These are phyloP conservation scores for Motacilla tschutschensis DNA, from an alignment of 2,113 vertebrate species.

Conservation along the genomic window DNA sequence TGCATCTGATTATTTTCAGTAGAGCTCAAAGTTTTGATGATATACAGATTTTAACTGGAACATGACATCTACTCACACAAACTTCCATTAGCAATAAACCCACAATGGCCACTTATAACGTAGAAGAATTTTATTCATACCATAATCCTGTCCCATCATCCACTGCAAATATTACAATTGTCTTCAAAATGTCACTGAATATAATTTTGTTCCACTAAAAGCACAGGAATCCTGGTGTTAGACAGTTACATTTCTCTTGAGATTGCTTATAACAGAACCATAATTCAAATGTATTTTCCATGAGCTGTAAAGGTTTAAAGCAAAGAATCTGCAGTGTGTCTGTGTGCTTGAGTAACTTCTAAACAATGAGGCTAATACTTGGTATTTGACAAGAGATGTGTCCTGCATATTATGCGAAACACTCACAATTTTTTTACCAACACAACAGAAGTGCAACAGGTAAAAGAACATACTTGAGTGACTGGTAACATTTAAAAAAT, in stretches of 20 bases:
- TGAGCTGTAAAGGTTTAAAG: constrained; percentile 26
- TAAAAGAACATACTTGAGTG: neutral
- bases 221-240: constrained; percentile 11
- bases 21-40: constrained; percentile 15
- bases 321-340: constrained; percentile 7
- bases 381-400: neutral
- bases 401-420: neutral
- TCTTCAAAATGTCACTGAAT: constrained; percentile 32
- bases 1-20: constrained; percentile 44
- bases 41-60: constrained; percentile 28
- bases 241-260: constrained; percentile 7
- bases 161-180: constrained; percentile 40
- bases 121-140: constrained; percentile 61
- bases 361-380: neutral
- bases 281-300: constrained; percentile 6
- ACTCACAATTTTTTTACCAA: constrained; percentile 2
- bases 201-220: constrained; percentile 21
- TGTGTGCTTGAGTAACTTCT: neutral
- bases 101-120: neutral
- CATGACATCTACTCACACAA: neutral
- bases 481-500: neutral
- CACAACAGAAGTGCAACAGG: constrained; percentile 17
- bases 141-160: constrained; percentile 1
- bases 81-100: constrained; percentile 10
- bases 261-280: constrained; percentile 24